Evolutionary conservation across 2,888 invertebrate species (phyloP).

Genomic region (Prosopocoilus inquinatus): DNA sequence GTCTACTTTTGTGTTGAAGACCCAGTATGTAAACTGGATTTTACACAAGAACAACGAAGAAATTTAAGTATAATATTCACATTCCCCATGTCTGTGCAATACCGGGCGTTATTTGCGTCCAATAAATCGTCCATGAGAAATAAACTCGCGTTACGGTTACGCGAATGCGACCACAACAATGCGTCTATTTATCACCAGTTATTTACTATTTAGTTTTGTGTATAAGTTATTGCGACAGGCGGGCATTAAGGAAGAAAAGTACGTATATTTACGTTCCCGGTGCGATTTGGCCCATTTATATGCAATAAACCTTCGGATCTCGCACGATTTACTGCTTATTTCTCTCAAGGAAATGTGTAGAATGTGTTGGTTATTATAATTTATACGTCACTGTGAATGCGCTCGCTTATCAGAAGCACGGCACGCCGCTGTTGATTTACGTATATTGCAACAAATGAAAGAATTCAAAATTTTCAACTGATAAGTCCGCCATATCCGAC

Average conservation of each 20-base stretch:
- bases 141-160: too few relatives aligned
- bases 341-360: constrained; percentile 8
- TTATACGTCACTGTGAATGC: background rate
- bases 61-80: too few relatives aligned
- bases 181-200: background rate
- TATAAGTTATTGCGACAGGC: too few relatives aligned
- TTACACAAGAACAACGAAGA: too few relatives aligned
- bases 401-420: background rate
- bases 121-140: too few relatives aligned
- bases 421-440: background rate
- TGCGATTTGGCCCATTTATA: constrained; percentile 12
- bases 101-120: too few relatives aligned
- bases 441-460: background rate
- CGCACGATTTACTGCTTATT: constrained; percentile 13
- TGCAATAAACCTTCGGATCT: constrained; percentile 14
- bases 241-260: constrained; percentile 1
- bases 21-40: too few relatives aligned
- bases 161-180: background rate
- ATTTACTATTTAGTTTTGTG: background rate
- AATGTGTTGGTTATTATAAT: constrained; percentile 4
- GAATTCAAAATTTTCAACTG: too few relatives aligned
- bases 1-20: too few relatives aligned
- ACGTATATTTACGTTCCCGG: constrained; percentile 5
- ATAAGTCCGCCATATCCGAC: too few relatives aligned
- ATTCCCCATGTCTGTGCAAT: too few relatives aligned